These are phyloP conservation scores for Dermolepida albohirtum DNA, from an alignment of 2,888 invertebrate species.

Conservation along the genomic window DNA sequence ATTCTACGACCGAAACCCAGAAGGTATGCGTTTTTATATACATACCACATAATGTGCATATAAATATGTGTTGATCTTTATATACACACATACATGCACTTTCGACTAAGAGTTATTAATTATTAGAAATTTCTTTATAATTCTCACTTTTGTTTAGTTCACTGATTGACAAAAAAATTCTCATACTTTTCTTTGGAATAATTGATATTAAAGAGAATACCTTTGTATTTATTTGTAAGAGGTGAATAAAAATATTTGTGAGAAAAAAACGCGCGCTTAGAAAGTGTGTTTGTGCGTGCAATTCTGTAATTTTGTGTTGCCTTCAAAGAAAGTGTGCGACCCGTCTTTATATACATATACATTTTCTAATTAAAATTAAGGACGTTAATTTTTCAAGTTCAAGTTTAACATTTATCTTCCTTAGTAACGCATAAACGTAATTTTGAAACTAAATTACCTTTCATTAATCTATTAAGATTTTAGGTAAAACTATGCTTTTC, in stretches of 20 bases:
- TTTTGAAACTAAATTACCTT: too few species aligned
- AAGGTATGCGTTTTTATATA: slow-evolving; percentile 68
- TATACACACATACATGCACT: too few species aligned
- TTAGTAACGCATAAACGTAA: too few species aligned
- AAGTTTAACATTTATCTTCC: slow-evolving; percentile 8
- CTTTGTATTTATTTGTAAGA: not conserved
- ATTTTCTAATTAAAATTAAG: slow-evolving; percentile 10
- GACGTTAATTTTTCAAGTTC: slow-evolving; percentile 36
- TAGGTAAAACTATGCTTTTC: too few species aligned
- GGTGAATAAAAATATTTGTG: not conserved
- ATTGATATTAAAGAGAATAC: slow-evolving; percentile 5
- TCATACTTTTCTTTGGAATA: slow-evolving; percentile 11
- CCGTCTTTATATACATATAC: slow-evolving; percentile 16
- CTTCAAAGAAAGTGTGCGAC: slow-evolving; percentile 33
- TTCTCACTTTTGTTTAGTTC: slow-evolving; percentile 19
- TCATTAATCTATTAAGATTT: too few species aligned
- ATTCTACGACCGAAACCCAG: slow-evolving; percentile 88
- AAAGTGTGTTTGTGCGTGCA: slow-evolving; percentile 2
- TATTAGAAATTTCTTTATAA: slow-evolving; percentile 17
- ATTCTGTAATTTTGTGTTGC: not conserved
- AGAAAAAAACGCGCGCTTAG: slow-evolving; percentile 16
- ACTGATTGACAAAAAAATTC: slow-evolving; percentile 8
- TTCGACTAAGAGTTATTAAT: not conserved
- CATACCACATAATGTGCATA: too few species aligned
- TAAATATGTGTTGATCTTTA: too few species aligned